phyloP scores from a whole-genome alignment of 2,888 invertebrate genomes.

The Loripinus fragilis region DNA sequence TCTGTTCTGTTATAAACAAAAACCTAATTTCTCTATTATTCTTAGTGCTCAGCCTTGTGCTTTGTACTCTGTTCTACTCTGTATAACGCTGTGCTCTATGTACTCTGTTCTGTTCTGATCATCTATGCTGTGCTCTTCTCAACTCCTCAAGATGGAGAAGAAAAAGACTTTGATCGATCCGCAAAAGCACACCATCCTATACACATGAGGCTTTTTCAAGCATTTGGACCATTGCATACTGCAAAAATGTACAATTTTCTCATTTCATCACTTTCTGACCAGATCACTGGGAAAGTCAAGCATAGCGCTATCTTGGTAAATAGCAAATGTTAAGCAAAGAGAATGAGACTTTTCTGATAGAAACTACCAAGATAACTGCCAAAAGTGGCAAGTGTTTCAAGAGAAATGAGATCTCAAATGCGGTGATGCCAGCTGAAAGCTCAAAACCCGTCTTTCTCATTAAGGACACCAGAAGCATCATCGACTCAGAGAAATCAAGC shows the following conservation, averaged over 20 bases:
- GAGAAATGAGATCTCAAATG: conserved; percentile 24
- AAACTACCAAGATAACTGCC: neutral
- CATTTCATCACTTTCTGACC: conserved; percentile 20
- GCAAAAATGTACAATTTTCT: conserved; percentile 24
- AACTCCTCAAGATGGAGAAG: no score
- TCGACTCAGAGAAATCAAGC: conserved; percentile 19
- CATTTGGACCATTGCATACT: no score
- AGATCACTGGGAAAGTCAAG: neutral
- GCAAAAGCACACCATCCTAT: no score
- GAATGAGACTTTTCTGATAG: neutral
- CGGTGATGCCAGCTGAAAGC: conserved; percentile 33
- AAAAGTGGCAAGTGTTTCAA: neutral
- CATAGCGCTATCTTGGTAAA: neutral
- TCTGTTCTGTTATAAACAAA: no score
- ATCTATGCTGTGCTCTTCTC: no score
- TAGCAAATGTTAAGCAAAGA: neutral
- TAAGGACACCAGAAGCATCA: conserved; percentile 31
- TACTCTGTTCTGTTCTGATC: no score
- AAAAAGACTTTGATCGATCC: no score
- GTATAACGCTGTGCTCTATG: no score
- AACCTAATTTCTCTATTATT: no score
- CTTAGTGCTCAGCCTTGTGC: no score
- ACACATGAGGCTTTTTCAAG: no score
- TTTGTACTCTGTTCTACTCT: no score
- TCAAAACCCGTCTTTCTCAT: conserved; percentile 11